Conservation (phyloP, 2,113 vertebrate species). For the Holacanthus passer region DNA sequence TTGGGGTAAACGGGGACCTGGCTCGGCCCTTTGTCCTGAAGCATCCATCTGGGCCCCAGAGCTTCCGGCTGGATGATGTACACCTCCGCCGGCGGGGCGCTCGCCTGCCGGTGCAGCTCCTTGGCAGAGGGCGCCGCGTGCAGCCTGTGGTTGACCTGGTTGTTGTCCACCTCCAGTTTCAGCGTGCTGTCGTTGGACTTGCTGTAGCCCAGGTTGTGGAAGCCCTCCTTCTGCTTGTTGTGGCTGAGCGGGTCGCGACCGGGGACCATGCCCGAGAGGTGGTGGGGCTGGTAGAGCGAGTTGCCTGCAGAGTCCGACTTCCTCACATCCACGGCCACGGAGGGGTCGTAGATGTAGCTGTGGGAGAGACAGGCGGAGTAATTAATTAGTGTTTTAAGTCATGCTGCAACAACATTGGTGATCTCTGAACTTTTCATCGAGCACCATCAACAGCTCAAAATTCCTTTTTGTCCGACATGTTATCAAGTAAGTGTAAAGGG, state of each 20-base stretch:
- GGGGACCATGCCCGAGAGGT: conserved; percentile 26
- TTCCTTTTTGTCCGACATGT: no score
- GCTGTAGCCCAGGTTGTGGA: conserved; percentile 84
- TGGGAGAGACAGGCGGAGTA: conserved; percentile 7
- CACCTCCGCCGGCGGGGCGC: conserved; percentile 25
- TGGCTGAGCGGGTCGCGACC: neutral
- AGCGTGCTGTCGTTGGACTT: conserved; percentile 74
- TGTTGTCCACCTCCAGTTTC: conserved; percentile 84
- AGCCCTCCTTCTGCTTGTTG: conserved; percentile 79
- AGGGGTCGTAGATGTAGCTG: conserved; percentile 85
- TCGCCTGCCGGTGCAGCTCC: conserved; percentile 44
- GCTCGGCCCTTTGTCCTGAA: conserved; percentile 45
- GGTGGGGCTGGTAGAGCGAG: conserved; percentile 78
- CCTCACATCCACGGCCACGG: conserved; percentile 69
- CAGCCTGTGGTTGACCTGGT: conserved; percentile 82
- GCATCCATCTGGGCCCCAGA: conserved; percentile 45
- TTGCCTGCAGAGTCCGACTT: conserved; percentile 73
- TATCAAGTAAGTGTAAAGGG: no score
- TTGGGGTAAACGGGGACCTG: conserved; percentile 79
- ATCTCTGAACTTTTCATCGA: no score
- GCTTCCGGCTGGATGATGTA: conserved; percentile 77
- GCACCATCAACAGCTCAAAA: no score
- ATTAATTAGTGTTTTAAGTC: no score
- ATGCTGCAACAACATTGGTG: no score
- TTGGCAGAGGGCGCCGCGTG: conserved; percentile 41